Evolutionary conservation across 2,888 invertebrate species (phyloP).

Genomic region (Temnothorax unifasciatus): DNA sequence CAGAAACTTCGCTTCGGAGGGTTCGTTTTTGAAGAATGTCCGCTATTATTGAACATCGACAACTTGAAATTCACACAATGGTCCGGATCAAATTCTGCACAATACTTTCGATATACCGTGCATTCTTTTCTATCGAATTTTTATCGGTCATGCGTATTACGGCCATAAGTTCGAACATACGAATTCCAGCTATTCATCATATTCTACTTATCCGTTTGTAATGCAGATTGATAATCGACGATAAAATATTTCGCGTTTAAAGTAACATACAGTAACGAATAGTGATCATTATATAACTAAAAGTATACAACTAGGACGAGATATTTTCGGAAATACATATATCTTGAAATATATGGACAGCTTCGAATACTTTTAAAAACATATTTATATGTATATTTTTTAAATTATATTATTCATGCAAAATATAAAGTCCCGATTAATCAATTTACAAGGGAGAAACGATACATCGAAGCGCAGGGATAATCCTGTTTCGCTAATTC

Average conservation of each 20-base stretch:
- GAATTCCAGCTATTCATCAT: conserved; percentile 7
- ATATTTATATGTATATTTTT: conserved; percentile 1
- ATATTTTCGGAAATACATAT: background rate
- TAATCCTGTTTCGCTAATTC: conserved; percentile 35
- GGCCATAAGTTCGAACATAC: background rate
- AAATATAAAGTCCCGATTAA: background rate
- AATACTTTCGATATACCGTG: conserved; percentile 33
- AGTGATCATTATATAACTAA: background rate
- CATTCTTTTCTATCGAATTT: conserved; percentile 36
- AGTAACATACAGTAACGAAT: background rate
- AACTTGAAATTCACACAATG: conserved; percentile 51
- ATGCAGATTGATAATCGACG: background rate
- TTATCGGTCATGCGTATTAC: conserved; percentile 21
- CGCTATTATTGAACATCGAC: conserved; percentile 45
- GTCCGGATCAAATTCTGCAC: conserved; percentile 43
- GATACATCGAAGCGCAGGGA: background rate
- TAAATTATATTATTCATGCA: background rate
- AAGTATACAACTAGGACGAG: background rate
- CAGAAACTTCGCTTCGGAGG: conserved; percentile 9
- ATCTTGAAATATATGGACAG: background rate
- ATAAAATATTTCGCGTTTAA: background rate
- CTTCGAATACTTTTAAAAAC: background rate
- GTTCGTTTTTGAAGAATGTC: conserved; percentile 46
- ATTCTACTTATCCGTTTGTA: conserved; percentile 1
- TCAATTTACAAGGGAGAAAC: background rate